Conservation (phyloP, 2,113 vertebrate genomes). For the Ascaphus truei region DNA sequence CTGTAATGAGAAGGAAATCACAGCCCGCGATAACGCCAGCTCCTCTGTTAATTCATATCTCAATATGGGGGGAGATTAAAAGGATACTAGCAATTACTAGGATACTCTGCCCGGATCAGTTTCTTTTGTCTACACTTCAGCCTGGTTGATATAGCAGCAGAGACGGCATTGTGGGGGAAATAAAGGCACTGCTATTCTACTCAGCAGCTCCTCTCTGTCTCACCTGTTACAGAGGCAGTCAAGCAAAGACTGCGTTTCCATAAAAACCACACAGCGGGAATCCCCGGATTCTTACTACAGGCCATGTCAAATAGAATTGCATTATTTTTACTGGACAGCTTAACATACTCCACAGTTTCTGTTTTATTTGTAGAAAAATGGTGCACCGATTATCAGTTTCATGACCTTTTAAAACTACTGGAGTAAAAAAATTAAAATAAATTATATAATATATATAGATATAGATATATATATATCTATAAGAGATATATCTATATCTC, state of each 20-base stretch:
- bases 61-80: no score
- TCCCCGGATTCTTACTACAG: background rate
- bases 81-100: no score
- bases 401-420: no score
- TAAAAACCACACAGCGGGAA: constrained; percentile 21
- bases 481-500: no score
- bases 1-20: no score
- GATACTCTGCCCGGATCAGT: background rate
- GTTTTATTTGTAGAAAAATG: no score
- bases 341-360: constrained; percentile 4
- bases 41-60: no score
- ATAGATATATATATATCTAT: no score
- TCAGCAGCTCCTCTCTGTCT: background rate
- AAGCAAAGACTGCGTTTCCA: constrained; percentile 12
- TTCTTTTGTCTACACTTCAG: background rate
- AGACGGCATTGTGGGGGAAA: background rate
- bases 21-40: no score
- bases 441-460: background rate
- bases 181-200: background rate
- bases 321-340: constrained; percentile 26
- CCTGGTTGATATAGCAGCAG: background rate
- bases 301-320: constrained; percentile 1
- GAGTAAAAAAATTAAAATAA: no score
- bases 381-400: no score
- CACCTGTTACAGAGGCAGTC: constrained; percentile 29